Percentiles rank a stretch among this genome's conserved stretches.
These are phyloP conservation scores for Anticlea derivata DNA, from an alignment of 2,888 invertebrate species.

Conservation along the genomic window DNA sequence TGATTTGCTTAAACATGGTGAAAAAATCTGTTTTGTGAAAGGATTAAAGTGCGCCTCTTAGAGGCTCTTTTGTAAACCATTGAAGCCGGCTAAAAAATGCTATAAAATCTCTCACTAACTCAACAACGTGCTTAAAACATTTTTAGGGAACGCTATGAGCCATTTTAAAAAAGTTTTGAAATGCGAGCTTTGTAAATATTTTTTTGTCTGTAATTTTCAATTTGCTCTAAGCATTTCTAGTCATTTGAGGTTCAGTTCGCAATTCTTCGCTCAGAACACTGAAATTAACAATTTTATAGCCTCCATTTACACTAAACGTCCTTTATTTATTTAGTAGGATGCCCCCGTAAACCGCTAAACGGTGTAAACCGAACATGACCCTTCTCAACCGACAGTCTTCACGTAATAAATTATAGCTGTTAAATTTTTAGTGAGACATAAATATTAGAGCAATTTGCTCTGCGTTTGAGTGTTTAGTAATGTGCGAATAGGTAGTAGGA, in stretches of 20 bases:
- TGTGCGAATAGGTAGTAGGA: background rate
- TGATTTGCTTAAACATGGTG: no score
- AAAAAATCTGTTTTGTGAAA: no score
- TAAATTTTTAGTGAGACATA: slow-evolving; percentile 37
- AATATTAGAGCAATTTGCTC: slow-evolving; percentile 37
- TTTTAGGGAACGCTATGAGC: no score
- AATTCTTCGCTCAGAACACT: background rate
- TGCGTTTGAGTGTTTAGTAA: slow-evolving; percentile 14
- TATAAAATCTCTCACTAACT: no score
- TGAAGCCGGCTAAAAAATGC: no score
- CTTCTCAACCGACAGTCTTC: slow-evolving; percentile 38
- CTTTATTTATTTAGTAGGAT: slow-evolving; percentile 38
- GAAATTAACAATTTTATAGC: slow-evolving; percentile 20
- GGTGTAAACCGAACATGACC: slow-evolving; percentile 40
- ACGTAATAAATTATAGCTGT: slow-evolving; percentile 37
- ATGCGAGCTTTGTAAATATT: no score
- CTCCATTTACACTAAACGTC: slow-evolving; percentile 33
- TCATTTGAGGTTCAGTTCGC: background rate
- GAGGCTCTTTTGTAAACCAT: no score
- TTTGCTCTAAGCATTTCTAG: background rate
- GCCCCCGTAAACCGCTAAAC: slow-evolving; percentile 43
- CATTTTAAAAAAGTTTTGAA: no score
- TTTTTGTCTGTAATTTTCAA: no score
- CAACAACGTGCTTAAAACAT: no score
- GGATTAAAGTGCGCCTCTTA: no score